Conservation (phyloP, 2,888 invertebrate genomes). For the Dasypolia templi region DNA sequence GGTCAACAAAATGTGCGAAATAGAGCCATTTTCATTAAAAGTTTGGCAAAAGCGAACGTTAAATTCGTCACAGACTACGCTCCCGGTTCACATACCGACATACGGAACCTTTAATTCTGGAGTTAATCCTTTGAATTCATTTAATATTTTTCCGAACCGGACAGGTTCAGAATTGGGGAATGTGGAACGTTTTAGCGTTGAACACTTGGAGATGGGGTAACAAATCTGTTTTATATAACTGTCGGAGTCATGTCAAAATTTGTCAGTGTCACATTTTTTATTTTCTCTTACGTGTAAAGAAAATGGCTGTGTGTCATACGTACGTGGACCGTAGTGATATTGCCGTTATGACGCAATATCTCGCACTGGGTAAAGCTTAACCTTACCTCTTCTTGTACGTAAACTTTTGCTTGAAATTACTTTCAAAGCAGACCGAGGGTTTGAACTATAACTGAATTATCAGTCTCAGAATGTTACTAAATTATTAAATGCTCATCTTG, state of each 20-base stretch:
- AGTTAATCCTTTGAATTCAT: slow-evolving; percentile 34
- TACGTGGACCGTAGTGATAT: too few relatives aligned
- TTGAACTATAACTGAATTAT: not conserved
- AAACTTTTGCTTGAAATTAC: not conserved
- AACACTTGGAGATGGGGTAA: not conserved
- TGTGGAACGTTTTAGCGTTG: not conserved
- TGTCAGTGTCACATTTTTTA: not conserved
- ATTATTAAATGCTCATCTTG: not conserved
- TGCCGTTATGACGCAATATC: not conserved
- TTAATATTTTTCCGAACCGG: slow-evolving; percentile 39
- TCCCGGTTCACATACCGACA: slow-evolving; percentile 44
- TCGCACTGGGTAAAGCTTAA: not conserved
- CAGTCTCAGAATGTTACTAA: not conserved
- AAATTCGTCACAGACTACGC: slow-evolving; percentile 51
- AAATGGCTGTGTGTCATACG: not conserved
- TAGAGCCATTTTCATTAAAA: slow-evolving; percentile 66
- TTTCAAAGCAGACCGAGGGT: not conserved
- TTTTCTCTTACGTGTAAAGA: not conserved
- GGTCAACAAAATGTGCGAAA: slow-evolving; percentile 57
- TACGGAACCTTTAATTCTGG: slow-evolving; percentile 32
- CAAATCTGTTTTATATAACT: not conserved
- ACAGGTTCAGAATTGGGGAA: too few relatives aligned
- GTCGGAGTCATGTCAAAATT: not conserved
- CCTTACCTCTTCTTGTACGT: not conserved
- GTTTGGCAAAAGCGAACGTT: slow-evolving; percentile 57